Percentiles rank a stretch among this genome's conserved stretches.
Evolutionary conservation across 2,113 vertebrate genomes (phyloP).

Genomic region (Cebus imitator): DNA sequence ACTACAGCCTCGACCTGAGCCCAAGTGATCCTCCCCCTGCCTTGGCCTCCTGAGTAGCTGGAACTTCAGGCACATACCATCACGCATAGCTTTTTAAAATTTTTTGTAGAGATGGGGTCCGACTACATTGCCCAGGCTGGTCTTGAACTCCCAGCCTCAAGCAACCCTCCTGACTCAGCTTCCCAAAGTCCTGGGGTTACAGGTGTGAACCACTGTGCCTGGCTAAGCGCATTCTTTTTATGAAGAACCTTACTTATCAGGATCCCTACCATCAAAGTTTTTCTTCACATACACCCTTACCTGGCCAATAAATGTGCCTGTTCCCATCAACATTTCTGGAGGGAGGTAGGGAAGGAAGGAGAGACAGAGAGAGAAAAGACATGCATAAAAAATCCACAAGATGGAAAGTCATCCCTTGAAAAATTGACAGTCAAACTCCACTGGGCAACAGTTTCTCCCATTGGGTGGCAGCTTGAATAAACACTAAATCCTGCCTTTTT

Average conservation of each 20-base stretch:
- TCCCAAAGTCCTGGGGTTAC: no score
- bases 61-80: no score
- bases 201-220: no score
- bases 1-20: no score
- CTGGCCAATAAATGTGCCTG: background rate
- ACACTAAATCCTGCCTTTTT: constrained; percentile 75
- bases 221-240: background rate
- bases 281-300: background rate
- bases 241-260: background rate
- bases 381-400: background rate
- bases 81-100: no score
- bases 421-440: background rate
- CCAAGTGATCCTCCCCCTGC: no score
- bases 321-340: background rate
- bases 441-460: constrained; percentile 5
- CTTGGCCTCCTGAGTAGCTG: no score
- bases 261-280: background rate
- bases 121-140: no score
- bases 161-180: no score
- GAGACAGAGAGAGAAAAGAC: no score
- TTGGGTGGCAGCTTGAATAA: constrained; percentile 64
- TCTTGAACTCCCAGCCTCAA: no score
- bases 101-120: no score
- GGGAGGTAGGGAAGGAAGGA: background rate
- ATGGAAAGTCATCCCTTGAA: background rate